Evolutionary conservation across 2,888 invertebrate genomes (phyloP).

Genomic region (Ormyrus labotus): DNA sequence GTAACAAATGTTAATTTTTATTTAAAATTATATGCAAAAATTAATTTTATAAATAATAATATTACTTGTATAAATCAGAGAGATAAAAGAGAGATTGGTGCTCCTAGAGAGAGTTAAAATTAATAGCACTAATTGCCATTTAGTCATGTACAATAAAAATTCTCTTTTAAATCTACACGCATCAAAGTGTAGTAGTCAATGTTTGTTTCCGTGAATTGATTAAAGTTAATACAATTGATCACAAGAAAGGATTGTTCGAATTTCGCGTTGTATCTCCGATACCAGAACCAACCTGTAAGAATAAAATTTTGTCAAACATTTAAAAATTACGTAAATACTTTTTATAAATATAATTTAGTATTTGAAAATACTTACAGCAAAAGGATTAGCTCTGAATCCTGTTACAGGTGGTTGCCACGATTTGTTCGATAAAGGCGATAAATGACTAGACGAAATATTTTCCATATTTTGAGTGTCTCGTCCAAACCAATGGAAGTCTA

Average conservation of each 20-base stretch:
- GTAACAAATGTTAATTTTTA: constrained; percentile 74
- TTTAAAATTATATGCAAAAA: constrained; percentile 69
- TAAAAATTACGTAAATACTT: neutral
- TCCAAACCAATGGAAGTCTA: constrained; percentile 71
- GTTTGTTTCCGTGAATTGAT: constrained; percentile 68
- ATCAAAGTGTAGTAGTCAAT: constrained; percentile 68
- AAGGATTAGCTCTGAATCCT: constrained; percentile 75
- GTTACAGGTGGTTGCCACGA: constrained; percentile 73
- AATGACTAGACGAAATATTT: constrained; percentile 73
- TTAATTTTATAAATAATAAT: constrained; percentile 74
- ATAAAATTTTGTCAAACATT: constrained; percentile 1
- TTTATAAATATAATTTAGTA: neutral
- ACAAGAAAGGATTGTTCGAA: constrained; percentile 81
- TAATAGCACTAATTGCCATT: constrained; percentile 72
- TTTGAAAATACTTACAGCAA: constrained; percentile 69
- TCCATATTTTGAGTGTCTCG: constrained; percentile 69
- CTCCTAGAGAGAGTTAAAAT: constrained; percentile 67
- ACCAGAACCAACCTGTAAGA: constrained; percentile 70
- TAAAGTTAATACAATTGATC: constrained; percentile 69
- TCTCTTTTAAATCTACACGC: constrained; percentile 68
- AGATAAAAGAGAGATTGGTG: constrained; percentile 66
- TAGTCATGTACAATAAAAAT: constrained; percentile 70
- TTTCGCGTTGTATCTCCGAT: constrained; percentile 73
- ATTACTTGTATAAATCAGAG: constrained; percentile 69
- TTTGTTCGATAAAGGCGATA: constrained; percentile 71